These are phyloP conservation scores for Nineta flava DNA, from an alignment of 2,888 invertebrate genomes.

Conservation along the genomic window DNA sequence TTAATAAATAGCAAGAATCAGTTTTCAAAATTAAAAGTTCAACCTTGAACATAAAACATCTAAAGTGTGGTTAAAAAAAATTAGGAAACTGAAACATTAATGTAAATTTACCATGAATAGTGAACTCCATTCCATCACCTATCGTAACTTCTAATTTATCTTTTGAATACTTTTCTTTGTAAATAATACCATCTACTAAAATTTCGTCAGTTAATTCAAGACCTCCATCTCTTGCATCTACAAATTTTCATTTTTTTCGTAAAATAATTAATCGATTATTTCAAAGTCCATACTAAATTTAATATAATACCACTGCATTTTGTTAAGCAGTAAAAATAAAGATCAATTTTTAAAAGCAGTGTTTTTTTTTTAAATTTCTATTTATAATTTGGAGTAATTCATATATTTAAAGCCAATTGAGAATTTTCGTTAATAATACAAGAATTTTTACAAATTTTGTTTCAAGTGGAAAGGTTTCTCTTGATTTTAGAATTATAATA, in stretches of 20 bases:
- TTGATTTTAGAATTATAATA: too few relatives aligned
- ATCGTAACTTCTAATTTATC: slow-evolving; percentile 83
- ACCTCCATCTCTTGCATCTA: slow-evolving; percentile 41
- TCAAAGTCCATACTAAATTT: neutral
- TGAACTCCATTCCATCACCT: slow-evolving; percentile 86
- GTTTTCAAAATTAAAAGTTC: too few relatives aligned
- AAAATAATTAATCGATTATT: neutral
- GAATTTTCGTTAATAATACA: neutral
- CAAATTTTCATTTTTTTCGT: neutral
- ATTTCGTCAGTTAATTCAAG: slow-evolving; percentile 41
- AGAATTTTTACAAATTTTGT: neutral
- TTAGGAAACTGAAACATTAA: too few relatives aligned
- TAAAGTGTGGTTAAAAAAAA: too few relatives aligned
- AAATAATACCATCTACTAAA: slow-evolving; percentile 70
- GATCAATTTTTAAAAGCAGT: neutral
- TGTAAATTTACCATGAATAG: slow-evolving; percentile 57
- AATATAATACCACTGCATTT: neutral
- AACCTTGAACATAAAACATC: too few relatives aligned
- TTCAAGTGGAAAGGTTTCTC: neutral
- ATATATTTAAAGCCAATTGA: too few relatives aligned
- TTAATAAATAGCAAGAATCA: too few relatives aligned
- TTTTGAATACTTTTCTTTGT: slow-evolving; percentile 69
- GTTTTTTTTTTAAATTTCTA: neutral
- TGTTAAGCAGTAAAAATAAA: neutral
- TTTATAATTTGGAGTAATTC: neutral